Conservation (phyloP, 2,888 invertebrate species). For the Aplocera efformata region DNA sequence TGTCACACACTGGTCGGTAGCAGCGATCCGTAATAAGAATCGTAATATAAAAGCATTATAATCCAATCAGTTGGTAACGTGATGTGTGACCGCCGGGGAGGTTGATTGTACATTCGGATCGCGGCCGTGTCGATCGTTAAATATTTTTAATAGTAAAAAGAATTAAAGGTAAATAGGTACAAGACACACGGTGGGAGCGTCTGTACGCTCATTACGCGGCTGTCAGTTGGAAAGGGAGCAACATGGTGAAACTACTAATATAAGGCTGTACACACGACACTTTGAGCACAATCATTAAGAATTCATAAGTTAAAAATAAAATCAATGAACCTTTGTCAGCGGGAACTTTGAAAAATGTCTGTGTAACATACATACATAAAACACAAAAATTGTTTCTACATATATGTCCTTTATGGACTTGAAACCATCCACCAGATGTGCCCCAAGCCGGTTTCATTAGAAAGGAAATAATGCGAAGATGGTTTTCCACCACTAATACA, state of each 20-base stretch:
- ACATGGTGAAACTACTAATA: slow-evolving; percentile 9
- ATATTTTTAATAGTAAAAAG: slow-evolving; percentile 65
- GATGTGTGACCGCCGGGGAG: slow-evolving; percentile 72
- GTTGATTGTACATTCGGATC: slow-evolving; percentile 66
- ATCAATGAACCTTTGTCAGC: too few relatives aligned
- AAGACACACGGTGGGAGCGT: slow-evolving; percentile 41
- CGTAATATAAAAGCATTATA: slow-evolving; percentile 78
- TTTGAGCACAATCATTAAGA: too few relatives aligned
- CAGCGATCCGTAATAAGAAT: slow-evolving; percentile 70
- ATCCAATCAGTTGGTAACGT: slow-evolving; percentile 73
- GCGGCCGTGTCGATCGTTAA: slow-evolving; percentile 62
- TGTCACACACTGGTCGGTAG: slow-evolving; percentile 69
- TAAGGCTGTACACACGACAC: not conserved
- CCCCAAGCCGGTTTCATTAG: too few relatives aligned
- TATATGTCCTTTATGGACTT: too few relatives aligned
- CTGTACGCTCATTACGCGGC: slow-evolving; percentile 18
- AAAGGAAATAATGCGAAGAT: too few relatives aligned
- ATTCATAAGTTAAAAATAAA: too few relatives aligned
- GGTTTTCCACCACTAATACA: too few relatives aligned
- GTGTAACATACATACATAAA: too few relatives aligned
- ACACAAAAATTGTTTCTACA: too few relatives aligned
- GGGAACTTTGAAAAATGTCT: too few relatives aligned
- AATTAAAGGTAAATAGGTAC: slow-evolving; percentile 58
- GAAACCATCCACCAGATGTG: too few relatives aligned
- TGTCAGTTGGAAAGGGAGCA: slow-evolving; percentile 14